phyloP scores from a whole-genome alignment of 2,113 vertebrate genomes.

The Calypte anna region DNA sequence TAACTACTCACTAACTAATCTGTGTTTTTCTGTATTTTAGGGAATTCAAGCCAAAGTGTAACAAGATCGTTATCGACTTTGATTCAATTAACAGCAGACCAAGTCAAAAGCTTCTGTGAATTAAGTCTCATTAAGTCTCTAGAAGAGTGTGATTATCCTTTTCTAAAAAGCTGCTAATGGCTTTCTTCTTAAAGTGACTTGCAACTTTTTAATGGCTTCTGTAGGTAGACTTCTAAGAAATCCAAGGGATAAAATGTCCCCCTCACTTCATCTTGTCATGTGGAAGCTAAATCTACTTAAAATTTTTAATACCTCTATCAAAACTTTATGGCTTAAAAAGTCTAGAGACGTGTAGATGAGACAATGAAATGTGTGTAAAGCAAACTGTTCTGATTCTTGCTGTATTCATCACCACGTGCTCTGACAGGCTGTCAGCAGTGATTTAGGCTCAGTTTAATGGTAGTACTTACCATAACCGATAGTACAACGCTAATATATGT shows the following conservation, averaged over 20 bases:
- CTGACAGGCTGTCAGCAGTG: background rate
- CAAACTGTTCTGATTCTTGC: background rate
- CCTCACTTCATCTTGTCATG: background rate
- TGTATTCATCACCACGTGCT: background rate
- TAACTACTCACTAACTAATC: constrained; percentile 43
- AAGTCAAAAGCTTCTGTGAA: constrained; percentile 74
- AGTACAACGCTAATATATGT: background rate
- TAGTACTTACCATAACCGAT: background rate
- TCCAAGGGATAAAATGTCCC: constrained; percentile 15
- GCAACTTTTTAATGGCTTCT: constrained; percentile 66
- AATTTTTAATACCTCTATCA: background rate
- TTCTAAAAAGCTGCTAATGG: constrained; percentile 65
- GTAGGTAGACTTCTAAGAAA: constrained; percentile 38
- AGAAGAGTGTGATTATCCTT: constrained; percentile 64
- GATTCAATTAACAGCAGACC: constrained; percentile 83
- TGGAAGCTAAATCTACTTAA: constrained; percentile 40
- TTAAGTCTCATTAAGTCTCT: constrained; percentile 58
- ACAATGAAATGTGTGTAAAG: background rate
- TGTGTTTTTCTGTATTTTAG: constrained; percentile 69
- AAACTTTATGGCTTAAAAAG: constrained; percentile 3
- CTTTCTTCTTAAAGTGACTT: constrained; percentile 74
- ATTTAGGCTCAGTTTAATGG: background rate
- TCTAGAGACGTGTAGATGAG: background rate
- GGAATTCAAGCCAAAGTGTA: constrained; percentile 85
- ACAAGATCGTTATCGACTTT: constrained; percentile 86